Base-by-base conservation (phyloP, 2,797 vertebrate species). In the Epinephelus awoara region DNA sequence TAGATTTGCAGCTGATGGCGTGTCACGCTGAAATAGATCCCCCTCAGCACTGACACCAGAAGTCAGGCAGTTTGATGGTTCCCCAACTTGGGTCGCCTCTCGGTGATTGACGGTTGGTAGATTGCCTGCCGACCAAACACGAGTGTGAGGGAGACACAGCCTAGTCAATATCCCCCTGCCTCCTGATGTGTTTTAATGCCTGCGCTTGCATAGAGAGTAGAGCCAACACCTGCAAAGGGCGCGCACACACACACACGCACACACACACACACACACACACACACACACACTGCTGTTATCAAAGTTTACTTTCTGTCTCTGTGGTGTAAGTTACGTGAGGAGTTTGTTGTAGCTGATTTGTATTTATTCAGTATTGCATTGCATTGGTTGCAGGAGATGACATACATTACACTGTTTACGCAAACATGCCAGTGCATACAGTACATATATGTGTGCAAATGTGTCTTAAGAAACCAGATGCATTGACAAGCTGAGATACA, bases 121-220 rank as follows among this genome's bases (percentile, higher is more conserved):
- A 95, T 95, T 95, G 95, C 94, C 92, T 94, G 87, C 87, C 81
- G 82, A 91, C 92, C 93, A 94, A 94, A 94, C 93, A 92, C 81
- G 76, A 76, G 85, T 87, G 92, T 88, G 85, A 88, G 85, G 86
- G 89, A 93, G 86, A 91, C 88, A 90, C 76, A 72, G 87, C 80
- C 87, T 85, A 91, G 90, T 94, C 92, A 92, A 93, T 92, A 92
- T 80, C 83, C 88, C 77, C 71, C 78, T 75, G 66, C 68, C 85
- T 84, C 74, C 77, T 82, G 77, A 85, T 89, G 86, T 85, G 89
- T 89, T 90, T 90, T 91, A 93, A 91, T 91, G 84, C 77, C 85
- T 86, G 67, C 14, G 55, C 90, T 92, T 92, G 90, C 92, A 92
- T 88, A 90, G 85, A 87, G 64, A 86, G 59, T 25, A 68, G 27